phyloP scores from a whole-genome alignment of 2,113 vertebrate species.

The Equus przewalskii region DNA sequence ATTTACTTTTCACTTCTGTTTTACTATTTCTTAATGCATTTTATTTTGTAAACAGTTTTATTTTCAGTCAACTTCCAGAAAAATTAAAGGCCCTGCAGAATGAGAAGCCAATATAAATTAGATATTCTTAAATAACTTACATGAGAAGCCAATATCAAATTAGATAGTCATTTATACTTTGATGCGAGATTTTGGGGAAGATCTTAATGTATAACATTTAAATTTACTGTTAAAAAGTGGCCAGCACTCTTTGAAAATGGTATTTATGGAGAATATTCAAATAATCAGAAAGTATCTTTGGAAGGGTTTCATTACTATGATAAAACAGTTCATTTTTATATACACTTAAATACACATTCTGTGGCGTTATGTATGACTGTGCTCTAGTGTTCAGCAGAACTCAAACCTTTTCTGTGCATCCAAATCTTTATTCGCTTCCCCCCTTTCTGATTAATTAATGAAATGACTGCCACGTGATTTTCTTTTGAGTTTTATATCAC shows the following conservation, averaged over 20 bases:
- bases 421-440: not conserved
- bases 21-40: not conserved
- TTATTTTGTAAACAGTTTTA: constrained; percentile 29
- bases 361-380: not conserved
- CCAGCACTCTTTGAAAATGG: not conserved
- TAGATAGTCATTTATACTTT: not conserved
- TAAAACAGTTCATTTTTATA: not conserved
- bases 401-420: not conserved
- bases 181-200: not conserved
- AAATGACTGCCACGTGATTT: not conserved
- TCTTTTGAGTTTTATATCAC: not conserved
- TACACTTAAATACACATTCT: constrained; percentile 52
- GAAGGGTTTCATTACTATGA: not conserved
- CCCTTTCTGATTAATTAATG: not conserved
- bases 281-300: not conserved
- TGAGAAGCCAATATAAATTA: constrained; percentile 8
- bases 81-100: not conserved
- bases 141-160: not conserved
- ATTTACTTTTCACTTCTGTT: constrained; percentile 22
- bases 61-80: constrained; percentile 55
- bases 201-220: not conserved
- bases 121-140: not conserved
- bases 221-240: not conserved
- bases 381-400: not conserved
- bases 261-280: constrained; percentile 25